Evolutionary conservation across 2,113 vertebrate species (phyloP), one percentile per base, ranked within the genome.

Genomic region (Natator depressus): DNA sequence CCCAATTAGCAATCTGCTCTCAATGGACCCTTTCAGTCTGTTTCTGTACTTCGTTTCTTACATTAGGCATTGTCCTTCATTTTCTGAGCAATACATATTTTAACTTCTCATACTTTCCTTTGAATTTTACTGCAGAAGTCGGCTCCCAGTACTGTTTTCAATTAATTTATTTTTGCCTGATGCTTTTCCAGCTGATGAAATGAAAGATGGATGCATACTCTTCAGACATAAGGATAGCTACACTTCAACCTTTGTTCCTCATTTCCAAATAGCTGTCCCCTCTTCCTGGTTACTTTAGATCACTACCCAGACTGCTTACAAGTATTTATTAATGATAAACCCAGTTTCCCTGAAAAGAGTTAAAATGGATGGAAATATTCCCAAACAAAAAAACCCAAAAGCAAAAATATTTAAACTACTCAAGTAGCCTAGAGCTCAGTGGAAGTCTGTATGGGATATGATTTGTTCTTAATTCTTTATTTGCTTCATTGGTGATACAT

Each of bases 21-120:
- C 75, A 89, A 65, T 53, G 51, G 88, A 65, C 92, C 88, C 79
- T 80, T 89, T 80, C 72, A 81, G 89, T 83, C 11, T 93, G 22
- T 24, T 91, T 83, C 2, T 57, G 1, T 80, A 53, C 82, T 62
- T 94, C 82, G 55, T 88, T 5, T 19, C 69, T 8, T 29, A 87
- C 1, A 62, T 31, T 62, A 80, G 69, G 50, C 47, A 85, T 0
- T 82, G 10, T 55, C 75, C 80, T 95, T 89, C 81, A 91, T 79
- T 92, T 91, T 65, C 85, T 75, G 49, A 50, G 65, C 20, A 95
- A 82, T 16, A 76, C 2, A 13, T 31, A 75, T 10, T 85, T 86
- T 46, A 93, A 87, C 16, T 8, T 16, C 20, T 51, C 89, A 85
- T 42, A 1, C 7, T 35, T 79, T 90, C 83, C 78, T 65, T 19